These are phyloP conservation scores for Pandemis cinnamomeana DNA, from an alignment of 2,888 invertebrate species.

Conservation along the genomic window DNA sequence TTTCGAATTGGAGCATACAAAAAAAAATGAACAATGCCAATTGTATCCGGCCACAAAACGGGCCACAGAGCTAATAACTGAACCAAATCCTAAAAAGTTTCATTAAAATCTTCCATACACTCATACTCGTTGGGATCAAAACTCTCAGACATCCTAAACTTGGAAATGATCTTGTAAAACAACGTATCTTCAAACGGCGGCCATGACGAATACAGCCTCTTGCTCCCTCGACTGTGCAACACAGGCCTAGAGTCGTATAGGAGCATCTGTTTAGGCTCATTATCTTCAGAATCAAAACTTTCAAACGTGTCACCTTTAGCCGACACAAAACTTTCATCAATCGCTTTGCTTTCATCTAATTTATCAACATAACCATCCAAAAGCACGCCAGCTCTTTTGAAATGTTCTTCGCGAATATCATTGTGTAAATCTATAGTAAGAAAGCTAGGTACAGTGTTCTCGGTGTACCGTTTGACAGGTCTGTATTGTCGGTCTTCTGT, in stretches of 20 bases:
- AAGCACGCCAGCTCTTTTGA: slow-evolving; percentile 44
- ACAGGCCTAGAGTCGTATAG: slow-evolving; percentile 59
- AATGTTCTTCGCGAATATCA: slow-evolving; percentile 33
- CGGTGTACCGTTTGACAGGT: slow-evolving; percentile 47
- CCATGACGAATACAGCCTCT: slow-evolving; percentile 67
- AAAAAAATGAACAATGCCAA: too few species aligned
- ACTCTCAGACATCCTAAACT: slow-evolving; percentile 77
- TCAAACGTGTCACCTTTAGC: slow-evolving; percentile 53
- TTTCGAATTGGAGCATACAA: too few species aligned
- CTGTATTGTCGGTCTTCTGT: slow-evolving; percentile 44
- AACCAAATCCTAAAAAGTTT: background rate
- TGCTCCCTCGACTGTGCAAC: slow-evolving; percentile 45
- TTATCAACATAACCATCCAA: slow-evolving; percentile 45
- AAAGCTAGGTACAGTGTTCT: slow-evolving; percentile 69
- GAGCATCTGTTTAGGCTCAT: slow-evolving; percentile 49
- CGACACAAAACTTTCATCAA: slow-evolving; percentile 48
- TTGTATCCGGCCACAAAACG: too few species aligned
- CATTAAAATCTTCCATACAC: slow-evolving; percentile 39
- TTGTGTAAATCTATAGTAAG: slow-evolving; percentile 53
- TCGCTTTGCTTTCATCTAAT: slow-evolving; percentile 35
- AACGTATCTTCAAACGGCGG: slow-evolving; percentile 74
- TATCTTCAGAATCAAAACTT: slow-evolving; percentile 51
- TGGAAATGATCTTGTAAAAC: slow-evolving; percentile 72
- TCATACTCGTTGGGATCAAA: slow-evolving; percentile 73
- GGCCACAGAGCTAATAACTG: too few species aligned